Percentiles rank a stretch among this genome's conserved stretches.
phyloP scores from a whole-genome alignment of 2,113 vertebrate genomes.

The Lagopus leucura region DNA sequence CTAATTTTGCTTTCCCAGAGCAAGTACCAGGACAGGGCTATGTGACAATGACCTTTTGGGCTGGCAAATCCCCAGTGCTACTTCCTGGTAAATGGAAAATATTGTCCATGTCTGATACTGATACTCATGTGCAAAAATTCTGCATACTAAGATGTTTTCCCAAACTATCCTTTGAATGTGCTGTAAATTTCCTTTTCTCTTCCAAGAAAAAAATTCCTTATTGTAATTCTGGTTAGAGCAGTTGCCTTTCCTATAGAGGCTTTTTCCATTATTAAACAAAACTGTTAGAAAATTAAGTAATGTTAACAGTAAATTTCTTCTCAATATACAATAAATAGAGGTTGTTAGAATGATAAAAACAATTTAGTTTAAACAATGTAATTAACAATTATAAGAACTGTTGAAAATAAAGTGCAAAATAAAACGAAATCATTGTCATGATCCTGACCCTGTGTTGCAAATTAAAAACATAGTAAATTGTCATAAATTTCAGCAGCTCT shows the following conservation, averaged over 20 bases:
- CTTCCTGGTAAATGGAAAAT: background rate
- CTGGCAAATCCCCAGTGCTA: background rate
- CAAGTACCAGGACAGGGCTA: background rate
- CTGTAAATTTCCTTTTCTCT: background rate
- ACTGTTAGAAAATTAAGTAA: slow-evolving; percentile 58
- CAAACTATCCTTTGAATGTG: background rate
- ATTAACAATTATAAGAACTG: slow-evolving; percentile 64
- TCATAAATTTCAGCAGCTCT: slow-evolving; percentile 76
- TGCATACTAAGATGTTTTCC: background rate
- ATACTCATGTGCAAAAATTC: background rate
- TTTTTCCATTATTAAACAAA: slow-evolving; percentile 64
- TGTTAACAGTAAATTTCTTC: slow-evolving; percentile 68
- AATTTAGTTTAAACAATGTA: slow-evolving; percentile 79
- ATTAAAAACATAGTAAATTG: slow-evolving; percentile 77
- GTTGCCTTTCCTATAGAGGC: background rate
- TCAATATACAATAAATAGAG: slow-evolving; percentile 73
- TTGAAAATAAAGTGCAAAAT: slow-evolving; percentile 77
- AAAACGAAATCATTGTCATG: slow-evolving; percentile 74
- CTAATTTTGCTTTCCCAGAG: background rate
- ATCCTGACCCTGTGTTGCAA: slow-evolving; percentile 74
- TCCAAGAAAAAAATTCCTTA: background rate
- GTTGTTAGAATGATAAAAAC: slow-evolving; percentile 72
- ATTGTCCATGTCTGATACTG: background rate
- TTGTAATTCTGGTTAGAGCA: slow-evolving; percentile 44
- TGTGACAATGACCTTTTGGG: background rate